These are phyloP conservation scores for Nomada fabriciana DNA, from an alignment of 2,888 invertebrate genomes.

Conservation along the genomic window DNA sequence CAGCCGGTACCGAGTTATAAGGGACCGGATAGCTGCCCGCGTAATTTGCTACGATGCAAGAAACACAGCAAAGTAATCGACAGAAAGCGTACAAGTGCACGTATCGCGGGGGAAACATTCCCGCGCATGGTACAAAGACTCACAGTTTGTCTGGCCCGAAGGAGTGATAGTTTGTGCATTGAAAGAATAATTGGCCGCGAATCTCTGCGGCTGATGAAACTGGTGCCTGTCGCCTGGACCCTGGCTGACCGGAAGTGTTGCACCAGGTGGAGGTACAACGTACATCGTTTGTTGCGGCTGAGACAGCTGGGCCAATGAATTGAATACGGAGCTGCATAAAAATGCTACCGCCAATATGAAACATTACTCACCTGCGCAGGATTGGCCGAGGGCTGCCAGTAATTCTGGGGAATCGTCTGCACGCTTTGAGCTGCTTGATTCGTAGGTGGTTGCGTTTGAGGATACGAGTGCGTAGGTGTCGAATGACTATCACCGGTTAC, in stretches of 20 bases:
- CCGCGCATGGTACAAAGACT: slow-evolving; percentile 28
- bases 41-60: slow-evolving; percentile 77
- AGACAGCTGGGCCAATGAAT: neutral
- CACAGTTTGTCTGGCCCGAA: slow-evolving; percentile 80
- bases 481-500: slow-evolving; percentile 74
- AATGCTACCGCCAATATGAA: neutral
- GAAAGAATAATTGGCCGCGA: slow-evolving; percentile 78
- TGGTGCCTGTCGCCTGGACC: slow-evolving; percentile 77
- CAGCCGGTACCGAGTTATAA: slow-evolving; percentile 79
- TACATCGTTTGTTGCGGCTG: slow-evolving; percentile 83
- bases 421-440: slow-evolving; percentile 73
- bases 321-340: neutral
- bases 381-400: slow-evolving; percentile 81
- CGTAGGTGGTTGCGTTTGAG: slow-evolving; percentile 74
- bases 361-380: slow-evolving; percentile 76
- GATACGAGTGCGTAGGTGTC: slow-evolving; percentile 77
- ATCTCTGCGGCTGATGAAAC: slow-evolving; percentile 79
- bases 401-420: slow-evolving; percentile 76
- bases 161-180: slow-evolving; percentile 81
- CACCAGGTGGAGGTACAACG: slow-evolving; percentile 80
- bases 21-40: slow-evolving; percentile 80
- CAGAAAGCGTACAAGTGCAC: neutral
- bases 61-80: neutral
- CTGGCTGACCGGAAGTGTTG: slow-evolving; percentile 78
- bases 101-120: too few relatives aligned